phyloP scores from a whole-genome alignment of 2,113 vertebrate genomes.

The Dasyornis broadbenti region DNA sequence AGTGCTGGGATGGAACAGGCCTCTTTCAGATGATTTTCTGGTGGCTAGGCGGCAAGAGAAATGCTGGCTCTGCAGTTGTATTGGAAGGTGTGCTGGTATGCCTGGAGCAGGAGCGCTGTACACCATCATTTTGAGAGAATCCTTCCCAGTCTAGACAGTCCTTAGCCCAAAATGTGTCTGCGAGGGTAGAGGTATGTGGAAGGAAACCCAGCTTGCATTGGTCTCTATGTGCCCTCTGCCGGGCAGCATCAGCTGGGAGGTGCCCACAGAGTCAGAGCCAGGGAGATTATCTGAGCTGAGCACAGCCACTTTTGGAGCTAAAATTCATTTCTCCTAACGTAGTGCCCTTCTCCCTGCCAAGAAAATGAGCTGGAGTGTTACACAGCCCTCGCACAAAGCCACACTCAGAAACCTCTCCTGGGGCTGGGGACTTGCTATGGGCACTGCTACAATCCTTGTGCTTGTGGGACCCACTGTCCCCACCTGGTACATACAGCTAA shows the following conservation, averaged over 20 bases:
- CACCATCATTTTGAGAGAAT: not conserved
- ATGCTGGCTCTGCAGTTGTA: not conserved
- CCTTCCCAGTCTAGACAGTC: not conserved
- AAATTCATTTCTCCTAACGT: not conserved
- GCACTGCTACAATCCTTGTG: not conserved
- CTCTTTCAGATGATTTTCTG: accelerated
- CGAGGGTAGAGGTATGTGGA: not conserved
- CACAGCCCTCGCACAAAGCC: not conserved
- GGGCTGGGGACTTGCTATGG: not conserved
- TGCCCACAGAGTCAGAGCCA: not conserved
- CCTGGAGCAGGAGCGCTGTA: not conserved
- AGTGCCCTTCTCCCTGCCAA: not conserved
- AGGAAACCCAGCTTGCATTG: not conserved
- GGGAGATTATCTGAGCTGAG: not conserved
- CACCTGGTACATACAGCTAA: constrained; percentile 55
- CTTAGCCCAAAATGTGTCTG: not conserved
- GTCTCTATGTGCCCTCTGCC: not conserved
- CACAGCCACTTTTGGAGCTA: not conserved
- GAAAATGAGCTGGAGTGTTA: accelerated
- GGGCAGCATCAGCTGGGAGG: not conserved
- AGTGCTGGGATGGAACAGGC: not conserved
- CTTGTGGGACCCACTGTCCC: not conserved
- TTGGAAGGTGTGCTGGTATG: not conserved
- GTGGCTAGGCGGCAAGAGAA: not conserved
- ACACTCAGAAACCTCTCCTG: not conserved